Percentiles rank a stretch among this genome's conserved stretches.
These are phyloP conservation scores for Calephelis virginiensis DNA, from an alignment of 1,140 invertebrate genomes.

Conservation along the genomic window DNA sequence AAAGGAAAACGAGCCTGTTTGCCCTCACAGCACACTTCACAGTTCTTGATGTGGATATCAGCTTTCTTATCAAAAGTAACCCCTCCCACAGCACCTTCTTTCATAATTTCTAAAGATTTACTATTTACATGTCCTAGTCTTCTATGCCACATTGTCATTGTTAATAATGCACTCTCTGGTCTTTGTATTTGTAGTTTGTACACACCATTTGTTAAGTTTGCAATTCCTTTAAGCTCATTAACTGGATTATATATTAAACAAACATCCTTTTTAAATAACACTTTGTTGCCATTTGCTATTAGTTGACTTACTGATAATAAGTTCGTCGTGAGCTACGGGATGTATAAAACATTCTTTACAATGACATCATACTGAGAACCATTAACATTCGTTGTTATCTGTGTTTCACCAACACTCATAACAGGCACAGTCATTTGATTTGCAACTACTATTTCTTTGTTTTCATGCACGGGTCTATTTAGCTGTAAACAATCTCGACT, in stretches of 20 bases:
- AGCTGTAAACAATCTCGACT: too few species aligned
- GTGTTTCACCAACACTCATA: too few species aligned
- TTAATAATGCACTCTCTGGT: too few species aligned
- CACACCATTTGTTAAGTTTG: not conserved
- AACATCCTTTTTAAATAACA: not conserved
- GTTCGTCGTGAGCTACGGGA: too few species aligned
- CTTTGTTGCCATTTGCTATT: not conserved
- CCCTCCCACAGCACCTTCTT: constrained; percentile 28
- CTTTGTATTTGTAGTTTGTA: not conserved
- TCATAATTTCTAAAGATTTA: constrained; percentile 29
- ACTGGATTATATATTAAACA: not conserved
- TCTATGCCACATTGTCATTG: constrained; percentile 36
- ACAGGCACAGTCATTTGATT: too few species aligned
- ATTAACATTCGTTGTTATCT: too few species aligned
- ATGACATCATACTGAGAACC: too few species aligned
- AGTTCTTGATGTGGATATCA: constrained; percentile 24
- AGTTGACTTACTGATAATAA: constrained; percentile 3
- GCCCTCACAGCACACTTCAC: constrained; percentile 31
- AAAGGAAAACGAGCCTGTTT: constrained; percentile 25
- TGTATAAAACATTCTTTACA: too few species aligned
- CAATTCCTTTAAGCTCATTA: not conserved
- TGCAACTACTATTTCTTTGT: too few species aligned
- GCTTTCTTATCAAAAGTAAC: constrained; percentile 23
- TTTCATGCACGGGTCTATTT: too few species aligned
- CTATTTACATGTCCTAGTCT: constrained; percentile 32